Conservation (phyloP, 1,140 invertebrate species). For the Aporrectodea caliginosa region DNA sequence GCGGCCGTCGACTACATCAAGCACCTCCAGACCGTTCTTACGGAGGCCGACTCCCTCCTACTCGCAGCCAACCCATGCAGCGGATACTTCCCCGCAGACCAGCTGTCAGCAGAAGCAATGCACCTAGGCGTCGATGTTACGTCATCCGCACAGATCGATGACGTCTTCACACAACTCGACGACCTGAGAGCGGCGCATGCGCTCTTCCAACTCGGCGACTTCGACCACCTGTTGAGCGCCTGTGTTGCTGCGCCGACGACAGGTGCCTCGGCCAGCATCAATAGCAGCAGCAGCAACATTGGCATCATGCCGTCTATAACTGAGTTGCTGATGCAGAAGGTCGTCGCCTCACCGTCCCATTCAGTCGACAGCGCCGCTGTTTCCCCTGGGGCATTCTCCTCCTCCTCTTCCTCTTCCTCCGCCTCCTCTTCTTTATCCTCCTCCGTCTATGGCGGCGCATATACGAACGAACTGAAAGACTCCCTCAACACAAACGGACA, state of each 20-base stretch:
- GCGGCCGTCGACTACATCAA: slow-evolving; percentile 92
- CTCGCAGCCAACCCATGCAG: neutral
- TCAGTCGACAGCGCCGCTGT: neutral
- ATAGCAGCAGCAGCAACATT: neutral
- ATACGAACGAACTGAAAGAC: too few relatives aligned
- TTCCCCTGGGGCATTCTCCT: neutral
- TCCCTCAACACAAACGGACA: too few relatives aligned
- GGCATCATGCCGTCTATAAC: neutral
- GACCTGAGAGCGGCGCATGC: neutral
- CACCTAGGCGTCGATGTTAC: neutral
- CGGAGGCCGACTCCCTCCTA: slow-evolving; percentile 44
- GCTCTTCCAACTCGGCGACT: neutral
- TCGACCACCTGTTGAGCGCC: neutral
- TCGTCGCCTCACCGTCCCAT: neutral
- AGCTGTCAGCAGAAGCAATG: neutral
- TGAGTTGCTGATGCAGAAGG: neutral
- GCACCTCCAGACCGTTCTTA: slow-evolving; percentile 74
- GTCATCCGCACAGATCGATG: neutral
- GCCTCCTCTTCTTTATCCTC: neutral
- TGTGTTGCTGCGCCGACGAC: too few relatives aligned
- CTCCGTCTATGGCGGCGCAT: neutral
- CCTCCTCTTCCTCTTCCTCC: neutral
- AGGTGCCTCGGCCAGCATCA: neutral
- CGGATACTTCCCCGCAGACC: neutral
- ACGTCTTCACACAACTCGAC: neutral